Evolutionary conservation across 2,113 vertebrate genomes (phyloP), one percentile per base, ranked within the genome.

Genomic region (Plotosus lineatus): DNA sequence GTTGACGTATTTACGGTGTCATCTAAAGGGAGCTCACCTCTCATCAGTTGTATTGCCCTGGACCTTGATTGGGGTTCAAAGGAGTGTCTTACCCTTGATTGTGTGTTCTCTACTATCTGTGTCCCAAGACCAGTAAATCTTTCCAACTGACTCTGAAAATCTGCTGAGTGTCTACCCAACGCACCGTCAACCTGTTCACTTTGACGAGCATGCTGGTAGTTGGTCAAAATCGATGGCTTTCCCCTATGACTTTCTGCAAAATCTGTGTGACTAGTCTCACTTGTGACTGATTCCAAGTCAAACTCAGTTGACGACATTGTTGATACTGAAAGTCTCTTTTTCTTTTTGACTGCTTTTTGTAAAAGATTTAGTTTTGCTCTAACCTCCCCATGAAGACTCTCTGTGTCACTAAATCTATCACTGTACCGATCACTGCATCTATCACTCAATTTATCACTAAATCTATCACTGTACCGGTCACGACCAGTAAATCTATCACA

Each of bases 351-450:
- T 36, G 91, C 94, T 88, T 90, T 95, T 77, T 97, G 91, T 36
- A 99, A 93, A 19, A 92, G 94, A 55, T 88, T 93, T 3, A 99
- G 91, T 85, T 99, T 99, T 51, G 91, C 90, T 79, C 95, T 96
- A 40, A 95, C 95, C 86, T 98, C 96, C 23, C 94, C 93, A 73
- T 99, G 93, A 77, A 98, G 93, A 75, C 93, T 95, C 75, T 95
- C 94, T 1, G 94, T 94, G 87, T 95, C 88, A 65, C 90, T 93
- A 85, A 94, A 93, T 80, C 88, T 85, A 8, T 94, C 92, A 4
- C 93, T 92, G 85, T 92, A 92, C 28, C 89, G 84, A 87, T 94
- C 93, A 26, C 93, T 94, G 87, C 90, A 93, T 26, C 92, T 60
- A 86, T 94, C 92, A 58, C 91, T 94, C 36, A 91, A 91, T 79